These are phyloP conservation scores for Cynoglossus semilaevis DNA, from an alignment of 2,113 vertebrate species.

Conservation along the genomic window DNA sequence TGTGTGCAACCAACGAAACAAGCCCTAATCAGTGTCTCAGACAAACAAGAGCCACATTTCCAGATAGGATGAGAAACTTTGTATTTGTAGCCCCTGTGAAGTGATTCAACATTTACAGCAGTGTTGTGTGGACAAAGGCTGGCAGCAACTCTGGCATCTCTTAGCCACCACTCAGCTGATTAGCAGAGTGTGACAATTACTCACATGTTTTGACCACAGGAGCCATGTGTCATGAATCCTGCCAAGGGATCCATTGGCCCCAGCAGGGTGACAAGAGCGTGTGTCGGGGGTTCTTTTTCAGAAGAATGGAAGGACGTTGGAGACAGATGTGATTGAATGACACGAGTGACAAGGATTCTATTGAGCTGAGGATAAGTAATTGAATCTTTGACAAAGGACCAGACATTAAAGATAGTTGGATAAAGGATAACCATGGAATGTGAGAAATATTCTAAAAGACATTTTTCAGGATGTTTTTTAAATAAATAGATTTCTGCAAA, in stretches of 20 bases:
- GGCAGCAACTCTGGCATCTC: constrained; percentile 23
- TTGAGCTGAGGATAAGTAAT: constrained; percentile 13
- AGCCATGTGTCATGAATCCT: constrained; percentile 10
- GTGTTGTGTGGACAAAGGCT: constrained; percentile 7
- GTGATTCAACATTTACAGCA: constrained; percentile 20
- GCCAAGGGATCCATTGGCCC: constrained; percentile 41
- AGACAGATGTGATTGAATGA: no score
- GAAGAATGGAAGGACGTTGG: no score
- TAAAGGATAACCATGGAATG: no score
- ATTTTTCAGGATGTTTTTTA: constrained; percentile 11
- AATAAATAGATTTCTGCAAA: no score
- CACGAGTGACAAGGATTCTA: constrained; percentile 21
- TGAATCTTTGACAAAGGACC: background rate
- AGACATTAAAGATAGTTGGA: no score
- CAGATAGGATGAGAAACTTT: background rate
- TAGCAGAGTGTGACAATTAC: constrained; percentile 37
- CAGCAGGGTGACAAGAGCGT: constrained; percentile 20
- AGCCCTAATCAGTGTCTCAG: no score
- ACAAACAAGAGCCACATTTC: no score
- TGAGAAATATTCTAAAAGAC: constrained; percentile 27
- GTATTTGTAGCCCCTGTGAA: constrained; percentile 2
- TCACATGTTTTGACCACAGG: constrained; percentile 22
- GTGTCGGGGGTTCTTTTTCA: background rate
- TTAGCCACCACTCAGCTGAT: constrained; percentile 27
- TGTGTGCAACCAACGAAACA: no score